Evolutionary conservation across 2,797 vertebrate genomes (phyloP).

Genomic region (Muraenolepis orangiensis): DNA sequence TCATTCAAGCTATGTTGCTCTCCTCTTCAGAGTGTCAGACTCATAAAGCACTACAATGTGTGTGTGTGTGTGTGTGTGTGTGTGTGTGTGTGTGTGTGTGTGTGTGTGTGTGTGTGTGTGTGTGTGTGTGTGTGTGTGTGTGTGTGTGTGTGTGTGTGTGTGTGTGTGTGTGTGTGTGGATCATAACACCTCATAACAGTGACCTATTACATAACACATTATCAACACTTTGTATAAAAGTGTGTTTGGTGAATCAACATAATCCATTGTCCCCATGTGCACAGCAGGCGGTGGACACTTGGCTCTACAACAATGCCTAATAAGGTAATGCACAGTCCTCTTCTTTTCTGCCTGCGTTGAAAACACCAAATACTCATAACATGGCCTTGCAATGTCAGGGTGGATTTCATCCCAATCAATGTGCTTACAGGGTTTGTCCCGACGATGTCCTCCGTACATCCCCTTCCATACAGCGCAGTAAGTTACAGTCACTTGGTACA

Average conservation of each 20-base stretch:
- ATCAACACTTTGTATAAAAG: background rate
- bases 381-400: constrained; percentile 22
- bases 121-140: too few species aligned
- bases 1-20: constrained; percentile 3
- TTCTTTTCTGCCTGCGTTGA: constrained; percentile 37
- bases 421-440: constrained; percentile 31
- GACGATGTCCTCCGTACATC: too few species aligned
- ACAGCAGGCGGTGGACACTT: constrained; percentile 45
- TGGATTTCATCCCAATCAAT: constrained; percentile 34
- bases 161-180: too few species aligned
- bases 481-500: too few species aligned
- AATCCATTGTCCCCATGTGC: constrained; percentile 19
- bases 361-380: constrained; percentile 28
- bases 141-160: too few species aligned
- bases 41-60: constrained; percentile 16
- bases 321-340: constrained; percentile 53
- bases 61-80: too few species aligned
- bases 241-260: constrained; percentile 1
- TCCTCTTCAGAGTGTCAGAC: background rate
- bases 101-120: too few species aligned
- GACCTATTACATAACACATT: background rate
- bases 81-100: too few species aligned
- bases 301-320: constrained; percentile 62
- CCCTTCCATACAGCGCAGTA: too few species aligned
- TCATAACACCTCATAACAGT: background rate